Evolutionary conservation across 2,888 invertebrate species (phyloP).

Genomic region (Xanthorhoe designata): DNA sequence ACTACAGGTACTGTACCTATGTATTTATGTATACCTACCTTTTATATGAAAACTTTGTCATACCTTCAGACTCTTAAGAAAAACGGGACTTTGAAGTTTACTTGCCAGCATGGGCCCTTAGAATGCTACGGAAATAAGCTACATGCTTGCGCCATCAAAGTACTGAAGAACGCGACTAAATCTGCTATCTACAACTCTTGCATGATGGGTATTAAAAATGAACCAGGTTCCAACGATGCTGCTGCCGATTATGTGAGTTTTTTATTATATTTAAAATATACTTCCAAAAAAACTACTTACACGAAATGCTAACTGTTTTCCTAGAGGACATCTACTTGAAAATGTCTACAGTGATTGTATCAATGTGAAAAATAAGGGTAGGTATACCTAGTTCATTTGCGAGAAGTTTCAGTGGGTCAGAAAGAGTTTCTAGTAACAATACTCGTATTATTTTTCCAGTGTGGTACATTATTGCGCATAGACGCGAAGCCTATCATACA

Average conservation of each 20-base stretch:
- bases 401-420: too few species aligned
- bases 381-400: too few species aligned
- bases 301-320: too few species aligned
- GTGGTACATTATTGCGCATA: neutral
- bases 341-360: too few species aligned
- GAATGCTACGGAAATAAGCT: conserved; percentile 1
- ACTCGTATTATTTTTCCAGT: neutral
- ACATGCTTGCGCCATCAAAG: neutral
- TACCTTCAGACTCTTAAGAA: neutral
- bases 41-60: neutral
- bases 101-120: neutral
- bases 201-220: neutral
- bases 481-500: neutral
- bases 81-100: neutral
- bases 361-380: too few species aligned
- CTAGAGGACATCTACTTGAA: too few species aligned
- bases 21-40: neutral
- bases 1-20: too few species aligned
- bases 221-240: neutral
- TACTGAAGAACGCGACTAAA: neutral
- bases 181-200: neutral
- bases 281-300: too few species aligned
- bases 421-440: neutral
- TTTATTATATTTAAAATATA: too few species aligned
- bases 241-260: neutral